Evolutionary conservation across 2,797 vertebrate genomes (phyloP).

Genomic region (Sebastes oblongus): DNA sequence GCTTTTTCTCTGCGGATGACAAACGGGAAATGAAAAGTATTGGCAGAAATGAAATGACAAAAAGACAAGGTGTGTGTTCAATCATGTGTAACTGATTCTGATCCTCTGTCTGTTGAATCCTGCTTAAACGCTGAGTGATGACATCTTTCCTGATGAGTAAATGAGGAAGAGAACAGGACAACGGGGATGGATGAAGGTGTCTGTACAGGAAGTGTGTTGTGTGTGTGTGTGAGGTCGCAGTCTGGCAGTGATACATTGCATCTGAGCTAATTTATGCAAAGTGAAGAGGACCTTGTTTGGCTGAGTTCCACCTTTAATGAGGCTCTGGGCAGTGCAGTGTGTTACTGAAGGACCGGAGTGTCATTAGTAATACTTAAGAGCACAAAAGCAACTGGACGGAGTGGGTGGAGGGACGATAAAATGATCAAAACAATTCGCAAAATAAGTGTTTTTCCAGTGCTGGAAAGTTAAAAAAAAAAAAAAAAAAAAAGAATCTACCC

Average conservation of each 20-base stretch:
- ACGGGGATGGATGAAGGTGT: conserved; percentile 51
- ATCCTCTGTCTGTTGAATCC: conserved; percentile 17
- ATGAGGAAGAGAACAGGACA: conserved; percentile 57
- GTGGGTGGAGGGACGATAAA: not conserved
- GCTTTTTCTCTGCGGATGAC: conserved; percentile 61
- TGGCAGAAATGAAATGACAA: conserved; percentile 12
- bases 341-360: conserved; percentile 13
- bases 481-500: not conserved
- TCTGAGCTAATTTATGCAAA: conserved; percentile 84
- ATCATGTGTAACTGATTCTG: conserved; percentile 26
- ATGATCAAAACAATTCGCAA: not conserved
- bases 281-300: conserved; percentile 82
- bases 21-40: not conserved
- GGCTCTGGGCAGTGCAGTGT: conserved; percentile 66
- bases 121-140: conserved; percentile 66
- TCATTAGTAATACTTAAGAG: conserved; percentile 73
- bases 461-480: not conserved
- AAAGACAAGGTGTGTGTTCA: not conserved
- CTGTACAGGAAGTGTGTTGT: not conserved
- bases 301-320: conserved; percentile 81
- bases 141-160: conserved; percentile 71
- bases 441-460: not conserved
- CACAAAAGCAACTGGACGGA: conserved; percentile 10
- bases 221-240: not conserved
- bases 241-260: conserved; percentile 80